phyloP scores from a whole-genome alignment of 2,113 vertebrate species.

The Esox niger region DNA sequence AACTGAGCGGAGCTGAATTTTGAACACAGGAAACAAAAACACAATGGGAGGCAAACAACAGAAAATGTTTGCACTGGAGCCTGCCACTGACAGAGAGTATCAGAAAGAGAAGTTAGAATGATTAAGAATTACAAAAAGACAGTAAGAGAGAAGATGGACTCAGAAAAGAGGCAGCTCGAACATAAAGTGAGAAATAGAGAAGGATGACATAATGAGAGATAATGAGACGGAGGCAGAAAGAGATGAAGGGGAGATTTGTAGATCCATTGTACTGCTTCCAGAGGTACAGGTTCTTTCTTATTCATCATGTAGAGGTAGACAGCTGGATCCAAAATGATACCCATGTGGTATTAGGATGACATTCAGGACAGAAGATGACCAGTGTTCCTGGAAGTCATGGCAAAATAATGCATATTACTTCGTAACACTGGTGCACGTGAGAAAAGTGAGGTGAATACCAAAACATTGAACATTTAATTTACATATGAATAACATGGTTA shows the following conservation, averaged over 20 bases:
- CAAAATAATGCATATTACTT: conserved; percentile 34
- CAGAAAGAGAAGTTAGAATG: not conserved
- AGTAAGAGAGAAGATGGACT: too few relatives aligned
- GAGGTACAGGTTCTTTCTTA: conserved; percentile 29
- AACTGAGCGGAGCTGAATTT: not conserved
- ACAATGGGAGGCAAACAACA: conserved; percentile 23
- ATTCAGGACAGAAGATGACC: conserved; percentile 1
- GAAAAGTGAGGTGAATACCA: conserved; percentile 30
- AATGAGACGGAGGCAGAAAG: too few relatives aligned
- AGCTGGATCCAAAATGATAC: not conserved
- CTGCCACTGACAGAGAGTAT: conserved; percentile 25
- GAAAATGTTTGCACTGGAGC: conserved; percentile 19
- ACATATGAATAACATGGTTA: conserved; percentile 51
- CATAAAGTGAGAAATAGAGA: too few relatives aligned
- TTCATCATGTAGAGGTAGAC: conserved; percentile 66
- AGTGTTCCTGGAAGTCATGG: conserved; percentile 44
- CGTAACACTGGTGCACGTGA: conserved; percentile 56
- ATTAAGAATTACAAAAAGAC: too few relatives aligned
- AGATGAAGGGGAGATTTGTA: not conserved
- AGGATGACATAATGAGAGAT: too few relatives aligned
- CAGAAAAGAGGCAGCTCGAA: too few relatives aligned
- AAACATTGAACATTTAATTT: conserved; percentile 34
- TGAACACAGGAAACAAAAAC: conserved; percentile 44
- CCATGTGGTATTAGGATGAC: not conserved
- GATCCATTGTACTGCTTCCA: not conserved